Conservation (phyloP, 2,113 vertebrate species). For the Gymnocephalus cernua region DNA sequence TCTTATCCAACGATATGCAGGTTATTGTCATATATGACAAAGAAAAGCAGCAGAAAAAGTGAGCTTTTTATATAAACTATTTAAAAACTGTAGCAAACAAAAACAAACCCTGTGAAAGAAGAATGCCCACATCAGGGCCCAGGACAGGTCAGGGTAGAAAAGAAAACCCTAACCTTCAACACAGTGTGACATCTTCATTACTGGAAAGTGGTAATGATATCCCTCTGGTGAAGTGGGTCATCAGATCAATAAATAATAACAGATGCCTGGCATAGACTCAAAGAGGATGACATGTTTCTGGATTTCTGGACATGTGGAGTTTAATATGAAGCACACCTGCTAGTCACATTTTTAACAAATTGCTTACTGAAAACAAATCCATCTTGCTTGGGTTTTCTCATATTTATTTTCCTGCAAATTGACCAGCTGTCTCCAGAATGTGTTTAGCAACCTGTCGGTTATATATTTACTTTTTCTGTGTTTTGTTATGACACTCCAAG, state of each 20-base stretch:
- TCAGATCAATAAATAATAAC: slow-evolving; percentile 71
- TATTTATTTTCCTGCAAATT: neutral
- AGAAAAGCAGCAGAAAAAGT: neutral
- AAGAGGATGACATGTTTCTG: slow-evolving; percentile 16
- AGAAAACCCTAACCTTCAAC: slow-evolving; percentile 20
- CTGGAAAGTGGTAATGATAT: slow-evolving; percentile 55
- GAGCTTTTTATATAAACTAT: neutral
- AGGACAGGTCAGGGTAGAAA: neutral
- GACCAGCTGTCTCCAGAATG: neutral
- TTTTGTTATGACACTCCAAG: neutral
- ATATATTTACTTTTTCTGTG: neutral
- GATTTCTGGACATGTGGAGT: neutral
- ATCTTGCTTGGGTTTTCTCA: neutral
- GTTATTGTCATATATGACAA: neutral
- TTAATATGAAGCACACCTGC: slow-evolving; percentile 15
- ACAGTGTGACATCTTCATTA: slow-evolving; percentile 45
- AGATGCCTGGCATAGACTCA: slow-evolving; percentile 35
- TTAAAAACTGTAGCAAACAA: neutral
- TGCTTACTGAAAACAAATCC: neutral
- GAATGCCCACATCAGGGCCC: neutral
- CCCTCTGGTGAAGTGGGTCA: slow-evolving; percentile 52
- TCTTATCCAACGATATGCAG: neutral
- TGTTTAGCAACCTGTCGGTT: neutral
- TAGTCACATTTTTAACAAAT: neutral
- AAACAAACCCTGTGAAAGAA: neutral